Conservation (phyloP, 2,888 invertebrate genomes). For the Oligia strigilis region DNA sequence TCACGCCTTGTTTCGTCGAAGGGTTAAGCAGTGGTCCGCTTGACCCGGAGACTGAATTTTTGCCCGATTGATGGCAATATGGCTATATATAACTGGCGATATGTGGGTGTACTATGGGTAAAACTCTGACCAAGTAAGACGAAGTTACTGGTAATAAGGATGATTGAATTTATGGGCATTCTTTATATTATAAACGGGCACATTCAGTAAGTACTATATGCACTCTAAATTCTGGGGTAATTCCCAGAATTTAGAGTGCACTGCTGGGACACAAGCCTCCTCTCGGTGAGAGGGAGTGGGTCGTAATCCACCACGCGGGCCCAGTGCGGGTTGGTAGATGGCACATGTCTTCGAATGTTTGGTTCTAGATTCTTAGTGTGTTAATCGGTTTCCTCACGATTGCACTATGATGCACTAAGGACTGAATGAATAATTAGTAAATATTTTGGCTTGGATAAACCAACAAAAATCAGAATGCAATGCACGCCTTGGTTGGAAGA, state of each 20-base stretch:
- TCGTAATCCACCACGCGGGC: no score
- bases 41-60: background rate
- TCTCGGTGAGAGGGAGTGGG: no score
- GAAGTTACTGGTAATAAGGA: background rate
- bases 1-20: background rate
- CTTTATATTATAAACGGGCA: background rate
- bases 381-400: no score
- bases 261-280: no score
- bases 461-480: background rate
- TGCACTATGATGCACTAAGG: background rate
- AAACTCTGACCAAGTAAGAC: background rate
- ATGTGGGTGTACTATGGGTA: background rate
- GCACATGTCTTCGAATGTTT: no score
- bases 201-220: no score
- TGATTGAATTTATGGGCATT: background rate
- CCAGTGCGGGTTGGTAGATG: no score
- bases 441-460: background rate
- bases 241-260: background rate
- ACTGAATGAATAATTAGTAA: background rate
- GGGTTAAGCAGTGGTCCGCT: background rate
- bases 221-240: no score
- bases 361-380: no score
- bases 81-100: background rate
- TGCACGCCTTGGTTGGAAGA: background rate
- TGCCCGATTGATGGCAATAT: background rate